Conservation (phyloP, 2,113 vertebrate genomes). For the Trachemys scripta region DNA sequence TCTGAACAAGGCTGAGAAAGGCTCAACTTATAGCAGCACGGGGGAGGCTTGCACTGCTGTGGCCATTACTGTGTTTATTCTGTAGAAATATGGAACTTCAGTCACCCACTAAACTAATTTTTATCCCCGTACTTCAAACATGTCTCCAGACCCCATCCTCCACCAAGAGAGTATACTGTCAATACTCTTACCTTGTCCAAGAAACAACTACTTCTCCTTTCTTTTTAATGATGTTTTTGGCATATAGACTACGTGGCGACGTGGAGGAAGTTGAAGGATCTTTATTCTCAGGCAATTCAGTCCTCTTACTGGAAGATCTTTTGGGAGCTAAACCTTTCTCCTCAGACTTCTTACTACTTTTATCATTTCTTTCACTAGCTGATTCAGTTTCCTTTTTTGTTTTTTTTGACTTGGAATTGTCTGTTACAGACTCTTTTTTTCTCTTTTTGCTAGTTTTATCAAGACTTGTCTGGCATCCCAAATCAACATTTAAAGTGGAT, state of each 20-base stretch:
- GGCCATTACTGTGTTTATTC: not conserved
- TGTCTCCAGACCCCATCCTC: rapidly evolving
- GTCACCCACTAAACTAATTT: not conserved
- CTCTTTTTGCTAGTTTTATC: slow-evolving; percentile 78
- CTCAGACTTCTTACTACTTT: slow-evolving; percentile 42
- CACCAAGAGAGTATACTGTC: not conserved
- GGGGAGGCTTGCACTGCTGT: not conserved
- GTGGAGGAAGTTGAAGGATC: slow-evolving; percentile 40
- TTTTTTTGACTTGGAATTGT: slow-evolving; percentile 67
- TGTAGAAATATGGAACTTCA: not conserved
- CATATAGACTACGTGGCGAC: slow-evolving; percentile 87
- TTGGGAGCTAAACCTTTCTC: slow-evolving; percentile 48
- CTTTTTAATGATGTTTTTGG: slow-evolving; percentile 94
- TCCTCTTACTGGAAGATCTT: slow-evolving; percentile 55
- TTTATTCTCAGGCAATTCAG: slow-evolving; percentile 54
- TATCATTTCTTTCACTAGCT: slow-evolving; percentile 37
- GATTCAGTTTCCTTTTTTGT: slow-evolving; percentile 71
- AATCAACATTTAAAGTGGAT: slow-evolving; percentile 14
- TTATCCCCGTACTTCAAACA: not conserved
- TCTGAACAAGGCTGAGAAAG: not conserved
- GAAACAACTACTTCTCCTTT: slow-evolving; percentile 93
- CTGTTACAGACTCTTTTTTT: slow-evolving; percentile 66
- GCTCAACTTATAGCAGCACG: not conserved
- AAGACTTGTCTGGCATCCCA: slow-evolving; percentile 50
- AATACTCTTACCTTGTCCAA: slow-evolving; percentile 91